Evolutionary conservation across 2,797 vertebrate species (phyloP), one percentile per base, ranked within the genome.

Genomic region (Crocidura indochinensis): DNA sequence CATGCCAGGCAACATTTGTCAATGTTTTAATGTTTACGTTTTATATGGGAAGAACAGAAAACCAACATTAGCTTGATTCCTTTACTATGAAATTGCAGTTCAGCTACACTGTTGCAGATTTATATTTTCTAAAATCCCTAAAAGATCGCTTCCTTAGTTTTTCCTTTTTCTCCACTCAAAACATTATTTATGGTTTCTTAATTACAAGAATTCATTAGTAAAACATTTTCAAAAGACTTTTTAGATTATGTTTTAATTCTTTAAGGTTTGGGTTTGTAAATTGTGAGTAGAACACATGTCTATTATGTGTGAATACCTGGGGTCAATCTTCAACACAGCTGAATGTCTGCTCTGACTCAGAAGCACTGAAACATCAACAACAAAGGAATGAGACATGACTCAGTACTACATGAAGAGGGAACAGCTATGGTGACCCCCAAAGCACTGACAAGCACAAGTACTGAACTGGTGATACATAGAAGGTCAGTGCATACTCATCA

Each of bases 51-150:
- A 92, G 62, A 3, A 80, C 12, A 49, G 31, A 49, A 83, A 79
- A 46, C 4, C 11, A 85, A 17, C 11, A 44, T 68, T 76, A 86
- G 20, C 49, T 46, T 88, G 26, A 72, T 64, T 92, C 78, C 82
- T 60, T 60, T 73, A 88, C 4, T 76, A 22, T 82, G 14, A 22
- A 68, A 79, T 24, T 79, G 24, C 20, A n/a, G 6, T 56, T 14
- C 20, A 44, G 6, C 85, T 84, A 72, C 77, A 29, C 17, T 82
- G 62, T 8, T 76, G 22, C 11, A 88, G 93, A 88, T 86, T n/a
- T 56, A 27, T n/a, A 73, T 72, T 81, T 93, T 86, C 68, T 79
- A 46, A 94, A 84, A 69, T 17, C 7, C 26, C 2, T 8, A 56
- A 51, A 86, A 76, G 56, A 14, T 0, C 68, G 17, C 6, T 8